phyloP scores from a whole-genome alignment of 2,888 invertebrate genomes.

The Drosophila neotestacea region DNA sequence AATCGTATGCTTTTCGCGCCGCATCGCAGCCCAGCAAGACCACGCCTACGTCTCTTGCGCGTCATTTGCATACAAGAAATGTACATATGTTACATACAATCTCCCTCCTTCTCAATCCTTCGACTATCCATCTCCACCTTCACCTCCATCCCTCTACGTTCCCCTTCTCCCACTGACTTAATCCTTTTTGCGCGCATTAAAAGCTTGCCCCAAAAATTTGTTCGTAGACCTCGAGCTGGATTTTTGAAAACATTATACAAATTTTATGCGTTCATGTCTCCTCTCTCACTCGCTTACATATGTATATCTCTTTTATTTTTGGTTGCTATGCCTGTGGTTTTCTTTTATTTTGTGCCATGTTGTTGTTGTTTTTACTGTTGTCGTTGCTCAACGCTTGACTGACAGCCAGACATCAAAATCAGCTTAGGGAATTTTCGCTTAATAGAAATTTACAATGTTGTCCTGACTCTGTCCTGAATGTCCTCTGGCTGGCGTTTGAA shows the following conservation, averaged over 20 bases:
- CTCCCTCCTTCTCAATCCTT: too few species aligned
- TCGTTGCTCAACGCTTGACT: slow-evolving; percentile 55
- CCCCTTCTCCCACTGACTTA: slow-evolving; percentile 36
- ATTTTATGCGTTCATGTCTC: slow-evolving; percentile 50
- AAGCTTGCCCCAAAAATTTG: slow-evolving; percentile 65
- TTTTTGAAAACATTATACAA: slow-evolving; percentile 66
- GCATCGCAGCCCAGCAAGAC: slow-evolving; percentile 1
- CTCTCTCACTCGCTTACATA: neutral
- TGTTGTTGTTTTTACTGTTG: slow-evolving; percentile 27
- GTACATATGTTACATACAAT: slow-evolving; percentile 56
- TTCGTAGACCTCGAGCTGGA: slow-evolving; percentile 45
- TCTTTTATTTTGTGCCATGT: slow-evolving; percentile 7
- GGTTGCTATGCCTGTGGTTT: slow-evolving; percentile 62
- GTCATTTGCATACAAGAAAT: slow-evolving; percentile 62
- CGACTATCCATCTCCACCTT: neutral
- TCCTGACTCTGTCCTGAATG: slow-evolving; percentile 38
- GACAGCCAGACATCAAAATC: slow-evolving; percentile 76
- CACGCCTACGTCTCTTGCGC: slow-evolving; percentile 50
- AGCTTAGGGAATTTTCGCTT: slow-evolving; percentile 75
- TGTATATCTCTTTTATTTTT: slow-evolving; percentile 52
- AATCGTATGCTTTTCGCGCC: slow-evolving; percentile 67
- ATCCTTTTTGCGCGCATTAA: slow-evolving; percentile 75
- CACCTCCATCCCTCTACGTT: neutral
- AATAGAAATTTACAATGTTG: slow-evolving; percentile 74
- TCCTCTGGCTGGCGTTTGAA: slow-evolving; percentile 60